phyloP scores from a whole-genome alignment of 2,113 vertebrate species.

The Podiceps cristatus region DNA sequence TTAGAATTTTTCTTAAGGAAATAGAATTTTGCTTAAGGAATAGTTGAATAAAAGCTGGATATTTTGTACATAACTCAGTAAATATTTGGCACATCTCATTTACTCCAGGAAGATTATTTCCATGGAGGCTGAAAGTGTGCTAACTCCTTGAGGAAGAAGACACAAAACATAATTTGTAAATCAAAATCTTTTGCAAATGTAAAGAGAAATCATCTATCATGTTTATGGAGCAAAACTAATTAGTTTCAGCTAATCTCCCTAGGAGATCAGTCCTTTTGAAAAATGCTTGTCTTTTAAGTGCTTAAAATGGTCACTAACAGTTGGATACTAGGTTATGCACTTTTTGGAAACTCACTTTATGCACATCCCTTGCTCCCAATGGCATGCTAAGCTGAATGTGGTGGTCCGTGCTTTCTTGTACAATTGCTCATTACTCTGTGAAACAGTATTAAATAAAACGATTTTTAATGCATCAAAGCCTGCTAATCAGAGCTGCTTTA shows the following conservation, averaged over 20 bases:
- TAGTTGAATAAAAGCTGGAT: neutral
- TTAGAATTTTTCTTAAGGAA: neutral
- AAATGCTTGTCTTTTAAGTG: neutral
- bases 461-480: slow-evolving; percentile 4
- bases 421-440: neutral
- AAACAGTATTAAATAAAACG: neutral
- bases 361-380: neutral
- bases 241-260: neutral
- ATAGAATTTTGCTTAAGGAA: neutral
- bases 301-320: neutral
- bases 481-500: slow-evolving; percentile 29
- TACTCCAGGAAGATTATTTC: neutral
- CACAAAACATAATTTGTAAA: neutral
- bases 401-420: neutral
- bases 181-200: neutral
- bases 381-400: neutral
- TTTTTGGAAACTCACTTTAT: neutral
- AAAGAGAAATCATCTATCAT: neutral
- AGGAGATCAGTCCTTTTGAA: neutral
- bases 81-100: neutral
- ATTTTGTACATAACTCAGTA: neutral
- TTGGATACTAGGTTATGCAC: neutral
- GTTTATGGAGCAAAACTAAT: neutral
- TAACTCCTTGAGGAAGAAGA: neutral
- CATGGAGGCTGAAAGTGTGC: neutral